Percentiles rank a stretch among this genome's conserved stretches.
phyloP scores from a whole-genome alignment of 2,888 invertebrate genomes.

The Leptopilina syphax region DNA sequence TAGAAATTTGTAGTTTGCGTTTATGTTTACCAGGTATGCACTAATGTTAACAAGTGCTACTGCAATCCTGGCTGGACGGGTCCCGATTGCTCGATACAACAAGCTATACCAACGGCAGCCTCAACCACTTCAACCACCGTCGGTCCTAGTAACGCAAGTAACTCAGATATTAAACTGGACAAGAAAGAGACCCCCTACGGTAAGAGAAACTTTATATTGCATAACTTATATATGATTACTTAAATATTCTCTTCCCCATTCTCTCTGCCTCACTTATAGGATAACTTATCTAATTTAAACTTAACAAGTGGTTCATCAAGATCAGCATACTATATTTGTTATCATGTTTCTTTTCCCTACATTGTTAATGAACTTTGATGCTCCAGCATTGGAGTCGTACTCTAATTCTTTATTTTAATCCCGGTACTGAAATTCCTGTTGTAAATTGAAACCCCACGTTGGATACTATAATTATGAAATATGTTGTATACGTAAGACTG shows the following conservation, averaged over 20 bases:
- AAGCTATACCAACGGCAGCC: constrained; percentile 82
- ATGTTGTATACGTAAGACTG: no score
- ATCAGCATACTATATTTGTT: background rate
- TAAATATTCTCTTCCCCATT: background rate
- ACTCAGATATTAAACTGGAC: constrained; percentile 82
- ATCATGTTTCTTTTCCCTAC: background rate
- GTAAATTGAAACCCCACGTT: no score
- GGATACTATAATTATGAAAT: no score
- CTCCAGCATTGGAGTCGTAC: no score
- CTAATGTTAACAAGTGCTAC: constrained; percentile 94
- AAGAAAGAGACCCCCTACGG: constrained; percentile 96
- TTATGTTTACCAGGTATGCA: constrained; percentile 86
- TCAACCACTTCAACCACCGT: constrained; percentile 81
- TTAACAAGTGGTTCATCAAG: constrained; percentile 17
- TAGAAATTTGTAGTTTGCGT: constrained; percentile 1
- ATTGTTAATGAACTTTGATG: no score
- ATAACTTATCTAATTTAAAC: constrained; percentile 9
- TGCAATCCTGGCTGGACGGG: constrained; percentile 94
- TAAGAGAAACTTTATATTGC: constrained; percentile 79
- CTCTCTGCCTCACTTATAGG: background rate
- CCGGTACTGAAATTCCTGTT: no score
- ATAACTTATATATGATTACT: constrained; percentile 1
- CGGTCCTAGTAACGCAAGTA: constrained; percentile 78
- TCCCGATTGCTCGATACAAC: constrained; percentile 89
- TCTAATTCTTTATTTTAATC: no score